A percentile compares a stretch with the other conserved stretches of the same genome.
phyloP scores from a whole-genome alignment of 2,797 vertebrate species.

The Anabas testudineus region DNA sequence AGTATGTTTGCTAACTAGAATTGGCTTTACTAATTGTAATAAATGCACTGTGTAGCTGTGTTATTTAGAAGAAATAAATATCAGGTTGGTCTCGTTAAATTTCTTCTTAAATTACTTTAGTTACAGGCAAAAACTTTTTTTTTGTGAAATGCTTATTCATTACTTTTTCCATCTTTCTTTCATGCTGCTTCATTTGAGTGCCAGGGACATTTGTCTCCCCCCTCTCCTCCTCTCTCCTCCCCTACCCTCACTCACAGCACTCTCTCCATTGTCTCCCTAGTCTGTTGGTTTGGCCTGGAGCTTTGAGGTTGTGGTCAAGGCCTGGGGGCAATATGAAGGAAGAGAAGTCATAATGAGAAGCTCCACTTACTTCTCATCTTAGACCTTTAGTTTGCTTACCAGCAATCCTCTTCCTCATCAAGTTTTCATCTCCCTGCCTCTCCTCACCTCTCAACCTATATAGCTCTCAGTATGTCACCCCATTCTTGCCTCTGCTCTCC shows the following conservation, averaged over 20 bases:
- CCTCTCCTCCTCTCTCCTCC: slow-evolving; percentile 22
- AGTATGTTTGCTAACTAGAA: neutral
- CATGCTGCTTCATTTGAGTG: slow-evolving; percentile 19
- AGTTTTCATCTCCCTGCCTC: slow-evolving; percentile 25
- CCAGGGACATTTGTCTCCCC: slow-evolving; percentile 28
- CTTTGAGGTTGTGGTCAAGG: slow-evolving; percentile 74
- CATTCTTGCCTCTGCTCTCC: slow-evolving; percentile 38
- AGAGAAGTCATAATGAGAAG: slow-evolving; percentile 69
- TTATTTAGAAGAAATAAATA: neutral
- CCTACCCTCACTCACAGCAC: slow-evolving; percentile 70
- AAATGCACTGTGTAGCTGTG: neutral
- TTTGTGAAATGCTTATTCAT: slow-evolving; percentile 5
- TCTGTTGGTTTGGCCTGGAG: slow-evolving; percentile 67
- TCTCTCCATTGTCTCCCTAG: slow-evolving; percentile 55
- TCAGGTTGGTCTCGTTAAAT: neutral
- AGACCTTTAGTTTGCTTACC: slow-evolving; percentile 17
- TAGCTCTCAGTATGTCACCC: slow-evolving; percentile 36
- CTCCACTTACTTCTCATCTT: slow-evolving; percentile 47
- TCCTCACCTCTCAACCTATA: slow-evolving; percentile 22
- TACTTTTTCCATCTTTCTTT: slow-evolving; percentile 20
- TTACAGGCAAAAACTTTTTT: neutral
- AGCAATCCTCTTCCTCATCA: neutral
- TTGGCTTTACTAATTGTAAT: neutral
- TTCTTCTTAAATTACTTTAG: neutral
- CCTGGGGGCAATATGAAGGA: slow-evolving; percentile 69